Percentiles rank a stretch among this genome's conserved stretches.
Conservation (phyloP, 1,140 invertebrate species). For the Metopolophium dirhodum region DNA sequence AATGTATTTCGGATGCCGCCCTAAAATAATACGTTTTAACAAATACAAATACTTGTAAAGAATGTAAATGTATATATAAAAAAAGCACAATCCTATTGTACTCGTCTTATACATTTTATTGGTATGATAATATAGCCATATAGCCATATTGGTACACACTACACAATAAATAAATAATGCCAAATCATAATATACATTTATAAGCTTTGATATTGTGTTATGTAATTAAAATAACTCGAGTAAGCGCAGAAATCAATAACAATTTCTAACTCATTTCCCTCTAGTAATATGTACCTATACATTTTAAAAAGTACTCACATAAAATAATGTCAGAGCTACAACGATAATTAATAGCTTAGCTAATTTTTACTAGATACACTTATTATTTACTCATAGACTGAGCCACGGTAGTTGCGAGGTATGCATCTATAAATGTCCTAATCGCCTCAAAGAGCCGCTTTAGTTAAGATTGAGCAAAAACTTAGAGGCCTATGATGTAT, state of each 20-base stretch:
- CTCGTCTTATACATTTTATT: background rate
- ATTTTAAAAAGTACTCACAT: background rate
- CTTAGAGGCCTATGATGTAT: too few species aligned
- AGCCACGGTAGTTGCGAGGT: too few species aligned
- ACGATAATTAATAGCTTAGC: background rate
- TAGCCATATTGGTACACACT: too few species aligned
- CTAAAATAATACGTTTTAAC: background rate
- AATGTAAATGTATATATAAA: background rate
- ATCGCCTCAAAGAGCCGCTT: too few species aligned
- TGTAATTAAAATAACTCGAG: background rate
- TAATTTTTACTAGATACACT: background rate
- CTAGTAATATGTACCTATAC: too few species aligned
- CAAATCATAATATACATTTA: background rate
- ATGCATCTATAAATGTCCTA: too few species aligned
- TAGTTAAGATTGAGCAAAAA: too few species aligned
- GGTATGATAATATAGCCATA: too few species aligned
- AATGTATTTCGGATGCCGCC: slow-evolving; percentile 3
- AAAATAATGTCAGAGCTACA: too few species aligned
- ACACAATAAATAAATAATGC: background rate
- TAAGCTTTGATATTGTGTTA: background rate
- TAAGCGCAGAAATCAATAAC: background rate
- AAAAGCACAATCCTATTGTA: background rate
- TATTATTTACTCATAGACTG: background rate
- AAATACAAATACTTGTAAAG: background rate
- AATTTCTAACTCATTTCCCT: too few species aligned